phyloP scores from a whole-genome alignment of 2,797 vertebrate genomes.

The Echeneis naucrates region DNA sequence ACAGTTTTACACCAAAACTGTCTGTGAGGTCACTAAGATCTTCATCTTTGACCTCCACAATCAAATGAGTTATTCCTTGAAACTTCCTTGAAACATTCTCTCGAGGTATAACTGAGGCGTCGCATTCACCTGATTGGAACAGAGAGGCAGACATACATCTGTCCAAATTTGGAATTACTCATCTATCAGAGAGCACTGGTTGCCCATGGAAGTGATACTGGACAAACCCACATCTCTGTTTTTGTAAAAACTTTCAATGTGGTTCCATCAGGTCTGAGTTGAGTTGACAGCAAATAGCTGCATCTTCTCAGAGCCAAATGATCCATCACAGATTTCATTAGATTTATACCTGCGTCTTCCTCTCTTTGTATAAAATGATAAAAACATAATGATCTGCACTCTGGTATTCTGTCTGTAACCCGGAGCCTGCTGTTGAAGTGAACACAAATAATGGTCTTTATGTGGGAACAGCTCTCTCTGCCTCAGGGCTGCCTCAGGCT shows the following conservation, averaged over 20 bases:
- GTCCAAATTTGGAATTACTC: neutral
- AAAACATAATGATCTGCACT: neutral
- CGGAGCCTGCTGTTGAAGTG: neutral
- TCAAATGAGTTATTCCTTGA: no score
- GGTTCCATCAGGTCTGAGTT: no score
- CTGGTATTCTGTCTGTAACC: neutral
- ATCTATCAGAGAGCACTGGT: no score
- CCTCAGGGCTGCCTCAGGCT: conserved; percentile 29
- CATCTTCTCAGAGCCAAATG: neutral
- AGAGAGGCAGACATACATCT: neutral
- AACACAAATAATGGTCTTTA: conserved; percentile 6
- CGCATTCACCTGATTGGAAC: no score
- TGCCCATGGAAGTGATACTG: neutral
- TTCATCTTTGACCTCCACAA: no score
- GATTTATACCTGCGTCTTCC: neutral
- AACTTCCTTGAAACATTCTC: no score
- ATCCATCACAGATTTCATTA: neutral
- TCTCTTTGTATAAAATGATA: neutral
- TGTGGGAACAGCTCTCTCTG: conserved; percentile 17
- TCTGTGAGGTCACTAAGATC: no score
- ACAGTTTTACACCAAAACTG: no score
- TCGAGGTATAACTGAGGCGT: no score
- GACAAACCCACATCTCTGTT: neutral
- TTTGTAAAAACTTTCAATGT: no score
- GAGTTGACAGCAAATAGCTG: neutral